Conservation (phyloP, 2,113 vertebrate genomes). For the Gorilla gorilla region DNA sequence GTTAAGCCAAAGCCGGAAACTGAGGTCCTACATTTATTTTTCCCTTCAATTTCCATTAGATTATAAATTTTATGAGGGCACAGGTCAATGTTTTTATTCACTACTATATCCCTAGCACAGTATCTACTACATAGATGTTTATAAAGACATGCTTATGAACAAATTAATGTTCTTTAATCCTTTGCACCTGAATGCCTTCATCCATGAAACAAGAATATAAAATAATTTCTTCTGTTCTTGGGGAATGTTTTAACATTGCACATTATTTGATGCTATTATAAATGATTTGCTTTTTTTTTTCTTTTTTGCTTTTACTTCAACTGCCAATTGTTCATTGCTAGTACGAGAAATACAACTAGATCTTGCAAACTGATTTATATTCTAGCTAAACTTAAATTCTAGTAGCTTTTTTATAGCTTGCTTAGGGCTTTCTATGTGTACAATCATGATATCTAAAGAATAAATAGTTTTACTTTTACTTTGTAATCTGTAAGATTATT, state of each 20-base stretch:
- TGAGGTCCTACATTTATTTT: not conserved
- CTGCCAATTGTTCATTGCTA: not conserved
- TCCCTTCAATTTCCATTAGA: not conserved
- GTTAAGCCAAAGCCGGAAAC: not conserved
- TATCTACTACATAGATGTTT: not conserved
- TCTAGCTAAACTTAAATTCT: not conserved
- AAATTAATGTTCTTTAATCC: not conserved
- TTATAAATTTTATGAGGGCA: not conserved
- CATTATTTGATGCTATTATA: not conserved
- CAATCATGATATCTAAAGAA: constrained; percentile 27
- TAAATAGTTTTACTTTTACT: not conserved
- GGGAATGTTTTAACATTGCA: not conserved
- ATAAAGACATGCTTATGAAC: not conserved
- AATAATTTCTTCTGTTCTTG: not conserved
- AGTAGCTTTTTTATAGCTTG: not conserved
- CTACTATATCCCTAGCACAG: not conserved
- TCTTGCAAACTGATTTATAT: not conserved
- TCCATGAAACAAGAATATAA: constrained; percentile 30
- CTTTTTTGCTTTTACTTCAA: not conserved
- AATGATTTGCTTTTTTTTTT: not conserved
- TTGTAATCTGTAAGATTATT: constrained; percentile 9
- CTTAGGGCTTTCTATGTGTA: not conserved
- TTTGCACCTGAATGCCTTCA: not conserved
- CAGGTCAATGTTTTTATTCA: not conserved
- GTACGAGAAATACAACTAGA: not conserved